Evolutionary conservation across 1,140 invertebrate species (phyloP).

Genomic region (Cydia splendana): DNA sequence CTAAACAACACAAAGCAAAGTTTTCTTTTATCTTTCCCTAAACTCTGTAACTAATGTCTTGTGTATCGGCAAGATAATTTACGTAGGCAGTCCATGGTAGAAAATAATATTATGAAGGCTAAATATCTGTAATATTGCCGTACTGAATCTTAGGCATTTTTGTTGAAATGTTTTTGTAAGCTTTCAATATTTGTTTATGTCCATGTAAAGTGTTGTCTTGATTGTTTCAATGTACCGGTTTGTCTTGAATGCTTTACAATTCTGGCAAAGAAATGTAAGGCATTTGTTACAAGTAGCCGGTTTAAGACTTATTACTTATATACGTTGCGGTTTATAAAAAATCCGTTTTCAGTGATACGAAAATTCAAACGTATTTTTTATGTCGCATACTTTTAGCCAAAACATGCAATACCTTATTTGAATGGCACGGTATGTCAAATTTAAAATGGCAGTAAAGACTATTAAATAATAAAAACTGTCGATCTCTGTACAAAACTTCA

Average conservation of each 20-base stretch:
- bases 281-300: too few species aligned
- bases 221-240: too few species aligned
- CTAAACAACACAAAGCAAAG: not conserved
- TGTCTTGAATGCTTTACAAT: too few species aligned
- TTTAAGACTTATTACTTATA: too few species aligned
- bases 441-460: not conserved
- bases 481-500: not conserved
- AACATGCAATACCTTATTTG: conserved; percentile 16
- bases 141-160: too few species aligned
- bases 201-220: too few species aligned
- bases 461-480: not conserved
- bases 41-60: not conserved
- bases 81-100: not conserved
- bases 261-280: too few species aligned
- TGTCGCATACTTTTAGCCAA: conserved; percentile 3
- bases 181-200: too few species aligned
- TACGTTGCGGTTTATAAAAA: too few species aligned
- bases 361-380: not conserved
- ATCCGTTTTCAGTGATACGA: not conserved
- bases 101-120: not conserved
- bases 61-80: not conserved
- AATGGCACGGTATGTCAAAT: not conserved
- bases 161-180: too few species aligned
- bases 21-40: conserved; percentile 3
- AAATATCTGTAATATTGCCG: too few species aligned